phyloP scores from a whole-genome alignment of 2,797 vertebrate species.

The Petrocephalus sullivani region DNA sequence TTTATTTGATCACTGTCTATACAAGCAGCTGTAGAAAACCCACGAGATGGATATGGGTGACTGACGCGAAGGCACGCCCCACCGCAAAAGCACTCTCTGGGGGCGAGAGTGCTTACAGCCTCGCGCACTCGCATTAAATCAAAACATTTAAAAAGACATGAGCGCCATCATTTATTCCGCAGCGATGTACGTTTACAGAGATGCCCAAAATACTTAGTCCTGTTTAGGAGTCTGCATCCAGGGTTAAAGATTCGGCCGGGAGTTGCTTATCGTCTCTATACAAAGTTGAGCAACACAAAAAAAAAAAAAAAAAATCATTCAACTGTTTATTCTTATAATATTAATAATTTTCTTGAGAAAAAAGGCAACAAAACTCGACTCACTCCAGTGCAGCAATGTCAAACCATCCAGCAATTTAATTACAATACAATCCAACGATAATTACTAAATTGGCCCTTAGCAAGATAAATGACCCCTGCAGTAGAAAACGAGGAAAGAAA shows the following conservation, averaged over 20 bases:
- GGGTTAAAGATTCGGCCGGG: not conserved
- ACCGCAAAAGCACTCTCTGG: not conserved
- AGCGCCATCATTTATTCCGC: not conserved
- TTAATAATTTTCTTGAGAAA: conserved; percentile 51
- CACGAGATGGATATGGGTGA: not conserved
- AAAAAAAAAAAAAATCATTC: conserved; percentile 30
- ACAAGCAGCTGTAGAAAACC: conserved; percentile 4
- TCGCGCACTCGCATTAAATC: not conserved
- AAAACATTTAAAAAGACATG: conserved; percentile 11
- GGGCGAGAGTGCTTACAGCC: not conserved
- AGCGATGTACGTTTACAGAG: not conserved
- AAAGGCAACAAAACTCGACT: conserved; percentile 49
- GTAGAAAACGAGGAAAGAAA: conserved; percentile 24
- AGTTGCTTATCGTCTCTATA: not conserved
- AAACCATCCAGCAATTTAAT: conserved; percentile 52
- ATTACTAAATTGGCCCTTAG: conserved; percentile 51
- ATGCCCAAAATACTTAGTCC: not conserved
- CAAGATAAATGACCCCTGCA: conserved; percentile 43
- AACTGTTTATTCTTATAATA: conserved; percentile 49
- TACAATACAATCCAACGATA: conserved; percentile 52
- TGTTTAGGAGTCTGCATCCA: not conserved
- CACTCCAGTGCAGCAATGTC: conserved; percentile 53
- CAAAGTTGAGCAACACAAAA: not conserved
- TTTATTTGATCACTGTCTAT: not conserved
- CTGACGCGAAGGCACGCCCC: not conserved